Evolutionary conservation across 1,140 invertebrate genomes (phyloP).

Genomic region (Drosophila funebris): DNA sequence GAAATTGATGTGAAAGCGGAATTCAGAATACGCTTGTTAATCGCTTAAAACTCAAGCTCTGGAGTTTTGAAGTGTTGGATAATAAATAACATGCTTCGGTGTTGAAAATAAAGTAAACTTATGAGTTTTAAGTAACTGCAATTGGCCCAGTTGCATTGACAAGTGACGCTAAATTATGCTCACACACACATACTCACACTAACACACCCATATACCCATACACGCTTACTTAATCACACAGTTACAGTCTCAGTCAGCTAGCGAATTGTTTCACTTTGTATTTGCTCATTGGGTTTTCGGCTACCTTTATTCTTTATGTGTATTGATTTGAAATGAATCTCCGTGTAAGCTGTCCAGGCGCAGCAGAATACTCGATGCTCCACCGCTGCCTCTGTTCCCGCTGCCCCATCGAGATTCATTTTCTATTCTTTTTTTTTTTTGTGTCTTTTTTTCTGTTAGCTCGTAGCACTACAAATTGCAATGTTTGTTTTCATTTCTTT

Average conservation of each 20-base stretch:
- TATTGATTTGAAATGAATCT: constrained; percentile 81
- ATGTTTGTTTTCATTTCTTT: constrained; percentile 34
- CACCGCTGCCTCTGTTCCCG: constrained; percentile 13
- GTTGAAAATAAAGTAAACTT: constrained; percentile 11
- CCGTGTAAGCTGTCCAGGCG: constrained; percentile 65
- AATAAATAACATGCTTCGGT: constrained; percentile 27
- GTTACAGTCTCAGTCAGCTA: background rate
- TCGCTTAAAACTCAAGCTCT: background rate
- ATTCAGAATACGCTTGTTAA: background rate
- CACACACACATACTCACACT: background rate
- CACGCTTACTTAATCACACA: background rate
- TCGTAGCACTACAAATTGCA: constrained; percentile 44
- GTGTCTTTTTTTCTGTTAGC: constrained; percentile 6
- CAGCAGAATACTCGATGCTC: constrained; percentile 37
- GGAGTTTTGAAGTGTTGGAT: background rate
- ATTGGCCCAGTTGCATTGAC: constrained; percentile 55
- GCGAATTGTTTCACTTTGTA: constrained; percentile 31
- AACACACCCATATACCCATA: background rate
- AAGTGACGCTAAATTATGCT: constrained; percentile 32
- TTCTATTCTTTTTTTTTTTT: constrained; percentile 3
- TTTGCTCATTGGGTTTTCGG: constrained; percentile 53
- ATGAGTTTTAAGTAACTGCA: constrained; percentile 18
- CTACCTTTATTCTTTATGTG: constrained; percentile 73
- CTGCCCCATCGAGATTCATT: background rate
- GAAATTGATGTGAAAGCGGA: background rate